These are phyloP conservation scores for Onychostruthus taczanowskii DNA, from an alignment of 2,113 vertebrate species.

Conservation along the genomic window DNA sequence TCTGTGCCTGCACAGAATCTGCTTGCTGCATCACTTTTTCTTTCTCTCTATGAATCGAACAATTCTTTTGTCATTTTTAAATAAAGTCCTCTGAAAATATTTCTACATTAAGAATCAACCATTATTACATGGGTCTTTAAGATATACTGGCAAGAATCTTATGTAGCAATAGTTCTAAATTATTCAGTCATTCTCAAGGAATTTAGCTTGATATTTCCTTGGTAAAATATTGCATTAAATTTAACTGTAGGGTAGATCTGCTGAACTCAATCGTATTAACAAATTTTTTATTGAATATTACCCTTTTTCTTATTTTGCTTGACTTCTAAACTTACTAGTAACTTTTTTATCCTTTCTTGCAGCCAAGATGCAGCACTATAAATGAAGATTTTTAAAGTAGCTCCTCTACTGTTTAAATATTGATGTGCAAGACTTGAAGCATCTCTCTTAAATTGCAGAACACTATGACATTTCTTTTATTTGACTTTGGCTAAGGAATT, in stretches of 20 bases:
- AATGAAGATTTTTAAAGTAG: not conserved
- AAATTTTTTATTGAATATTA: not conserved
- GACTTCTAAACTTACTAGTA: not conserved
- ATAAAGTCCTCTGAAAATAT: not conserved
- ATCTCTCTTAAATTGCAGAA: not conserved
- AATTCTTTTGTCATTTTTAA: not conserved
- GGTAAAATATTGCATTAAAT: not conserved
- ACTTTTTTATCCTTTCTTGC: not conserved
- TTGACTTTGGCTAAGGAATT: not conserved
- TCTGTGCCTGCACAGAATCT: not conserved
- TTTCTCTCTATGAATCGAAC: not conserved
- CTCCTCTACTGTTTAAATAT: not conserved
- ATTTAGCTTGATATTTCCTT: not conserved
- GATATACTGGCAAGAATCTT: not conserved
- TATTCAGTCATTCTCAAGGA: not conserved
- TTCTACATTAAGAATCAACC: not conserved
- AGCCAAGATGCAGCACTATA: not conserved
- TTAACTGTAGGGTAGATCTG: not conserved
- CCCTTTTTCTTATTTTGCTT: not conserved
- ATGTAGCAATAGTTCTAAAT: not conserved
- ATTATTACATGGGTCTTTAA: not conserved
- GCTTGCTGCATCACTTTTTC: not conserved
- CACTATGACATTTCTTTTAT: not conserved
- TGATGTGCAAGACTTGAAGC: not conserved
- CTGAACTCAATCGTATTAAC: not conserved